Base-by-base conservation (phyloP, 2,888 invertebrate genomes). In the Drosophila stalkeri region DNA sequence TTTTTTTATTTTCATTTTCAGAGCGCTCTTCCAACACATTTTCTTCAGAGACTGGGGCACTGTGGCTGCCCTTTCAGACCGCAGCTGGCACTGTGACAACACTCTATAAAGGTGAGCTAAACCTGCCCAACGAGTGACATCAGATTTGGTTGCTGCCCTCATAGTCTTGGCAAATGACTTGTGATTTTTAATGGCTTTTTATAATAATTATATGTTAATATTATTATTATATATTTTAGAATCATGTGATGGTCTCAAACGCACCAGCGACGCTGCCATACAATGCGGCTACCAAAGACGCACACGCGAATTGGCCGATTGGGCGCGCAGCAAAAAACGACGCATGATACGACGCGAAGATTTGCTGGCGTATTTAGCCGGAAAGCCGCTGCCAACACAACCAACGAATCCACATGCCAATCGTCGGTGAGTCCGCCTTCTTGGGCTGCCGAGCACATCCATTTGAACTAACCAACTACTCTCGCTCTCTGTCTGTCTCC, bases 31-130 rank as follows among this genome's bases (percentile, higher is more conserved):
- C 86, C 74, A 93, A 93, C 76, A 81, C 80, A 64, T 92, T 81
- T 80, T 65, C 72, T 52, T 93, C 93, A 52, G 94, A 94, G 85
- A 95, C 95, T 80, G 95, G 95, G 74, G 94, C 95, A 72, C 92
- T 96, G 71, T 96, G 96, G 96, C 92, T 96, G 91, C 96, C 96
- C 84, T 96, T 96, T 93, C 96, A 96, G 93, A 96, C 96, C 86
- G 96, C 96, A 86, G 96, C 96, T 84, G 96, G 96, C 68, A 96
- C 96, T 79, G 96, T 96, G 80, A 96, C 96, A 75, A 94, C 95
- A 65, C 93, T 96, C 77, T 96, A 96, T 92, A 96, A 96, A 96
- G 96, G 96, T 96, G 92, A 61, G 62, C 5, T 6, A 7, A 49
- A 27, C 14, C 23, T 27, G 27, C 8, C 3, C 8, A 0, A 16